Conservation (phyloP, 2,888 invertebrate species). For the Biston stratarius region DNA sequence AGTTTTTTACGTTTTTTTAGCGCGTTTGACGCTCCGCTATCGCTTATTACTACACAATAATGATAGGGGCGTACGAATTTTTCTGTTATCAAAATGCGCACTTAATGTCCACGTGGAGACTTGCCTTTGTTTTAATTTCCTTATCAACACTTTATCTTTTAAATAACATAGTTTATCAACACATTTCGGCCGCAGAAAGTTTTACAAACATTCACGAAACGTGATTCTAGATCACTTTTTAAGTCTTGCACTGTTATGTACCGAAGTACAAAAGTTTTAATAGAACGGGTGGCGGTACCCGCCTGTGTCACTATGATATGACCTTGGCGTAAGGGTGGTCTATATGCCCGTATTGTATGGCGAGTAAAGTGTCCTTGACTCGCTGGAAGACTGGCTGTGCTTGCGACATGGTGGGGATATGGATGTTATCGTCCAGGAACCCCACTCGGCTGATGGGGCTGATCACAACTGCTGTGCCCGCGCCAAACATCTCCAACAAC, state of each 20-base stretch:
- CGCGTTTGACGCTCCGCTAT: constrained; percentile 28
- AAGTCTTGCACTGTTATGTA: constrained; percentile 2
- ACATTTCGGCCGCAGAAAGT: constrained; percentile 57
- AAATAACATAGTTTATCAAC: constrained; percentile 58
- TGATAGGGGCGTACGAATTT: constrained; percentile 50
- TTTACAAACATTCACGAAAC: constrained; percentile 51
- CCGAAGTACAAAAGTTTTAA: neutral
- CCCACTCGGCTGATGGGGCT: constrained; percentile 96
- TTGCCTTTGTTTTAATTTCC: constrained; percentile 51
- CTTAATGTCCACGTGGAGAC: constrained; percentile 40
- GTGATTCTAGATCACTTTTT: constrained; percentile 47
- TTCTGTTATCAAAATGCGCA: constrained; percentile 53
- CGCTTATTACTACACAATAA: constrained; percentile 34
- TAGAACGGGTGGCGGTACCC: neutral
- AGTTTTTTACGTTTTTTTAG: too few relatives aligned
- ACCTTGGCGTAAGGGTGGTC: constrained; percentile 92
- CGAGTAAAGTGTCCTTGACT: constrained; percentile 91
- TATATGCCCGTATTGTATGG: constrained; percentile 96
- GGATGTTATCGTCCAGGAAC: constrained; percentile 89
- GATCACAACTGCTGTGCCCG: constrained; percentile 98
- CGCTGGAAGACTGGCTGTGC: constrained; percentile 90
- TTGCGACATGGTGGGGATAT: constrained; percentile 92
- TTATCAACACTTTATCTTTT: constrained; percentile 62
- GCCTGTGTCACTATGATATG: constrained; percentile 64
- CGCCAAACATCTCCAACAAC: constrained; percentile 98